phyloP scores from a whole-genome alignment of 2,797 vertebrate genomes.

The Gorsachius magnificus region DNA sequence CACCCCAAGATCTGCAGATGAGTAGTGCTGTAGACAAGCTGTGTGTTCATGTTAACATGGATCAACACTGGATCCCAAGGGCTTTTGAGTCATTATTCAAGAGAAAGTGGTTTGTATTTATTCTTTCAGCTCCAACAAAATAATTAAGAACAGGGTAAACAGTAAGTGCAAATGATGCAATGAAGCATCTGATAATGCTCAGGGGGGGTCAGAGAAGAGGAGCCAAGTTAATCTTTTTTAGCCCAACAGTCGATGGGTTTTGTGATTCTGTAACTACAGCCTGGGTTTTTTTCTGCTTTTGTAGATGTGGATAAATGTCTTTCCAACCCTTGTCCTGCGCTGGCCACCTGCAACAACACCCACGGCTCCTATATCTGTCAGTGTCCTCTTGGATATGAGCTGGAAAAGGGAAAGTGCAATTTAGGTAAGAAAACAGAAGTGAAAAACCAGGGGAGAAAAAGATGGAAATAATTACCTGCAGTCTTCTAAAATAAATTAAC shows the following conservation, averaged over 20 bases:
- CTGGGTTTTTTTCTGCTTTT: neutral
- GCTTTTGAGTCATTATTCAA: conserved; percentile 15
- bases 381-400: conserved; percentile 88
- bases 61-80: neutral
- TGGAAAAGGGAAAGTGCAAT: conserved; percentile 90
- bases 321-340: conserved; percentile 82
- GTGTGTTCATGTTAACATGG: neutral
- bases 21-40: neutral
- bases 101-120: conserved; percentile 8
- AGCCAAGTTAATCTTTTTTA: neutral
- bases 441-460: neutral
- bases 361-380: conserved; percentile 89
- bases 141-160: conserved; percentile 6
- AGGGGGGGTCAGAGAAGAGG: neutral
- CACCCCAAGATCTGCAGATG: neutral
- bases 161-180: conserved; percentile 12
- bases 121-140: neutral
- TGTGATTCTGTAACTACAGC: neutral
- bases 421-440: conserved; percentile 80
- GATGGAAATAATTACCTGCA: conserved; percentile 11
- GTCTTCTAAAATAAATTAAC: conserved; percentile 31
- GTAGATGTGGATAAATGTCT: conserved; percentile 90
- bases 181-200: conserved; percentile 1
- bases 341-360: conserved; percentile 86
- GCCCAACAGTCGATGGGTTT: neutral